These are phyloP conservation scores for Drosophila hamatofila DNA, from an alignment of 2,888 invertebrate species.

Conservation along the genomic window DNA sequence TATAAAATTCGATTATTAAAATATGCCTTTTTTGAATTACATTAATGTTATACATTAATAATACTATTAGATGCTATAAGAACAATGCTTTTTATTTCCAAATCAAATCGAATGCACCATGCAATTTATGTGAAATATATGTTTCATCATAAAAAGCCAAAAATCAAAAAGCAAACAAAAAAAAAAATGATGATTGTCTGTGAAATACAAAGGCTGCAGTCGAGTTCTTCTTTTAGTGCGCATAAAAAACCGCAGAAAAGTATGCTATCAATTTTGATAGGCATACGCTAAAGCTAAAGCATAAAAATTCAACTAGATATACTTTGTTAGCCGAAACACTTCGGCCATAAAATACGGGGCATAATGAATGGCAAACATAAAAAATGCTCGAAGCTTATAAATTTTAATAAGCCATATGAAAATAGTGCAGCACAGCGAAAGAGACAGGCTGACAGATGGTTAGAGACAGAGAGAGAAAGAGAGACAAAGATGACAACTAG, in stretches of 20 bases:
- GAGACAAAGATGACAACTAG: background rate
- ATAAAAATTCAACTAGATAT: conserved; percentile 31
- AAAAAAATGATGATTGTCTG: conserved; percentile 26
- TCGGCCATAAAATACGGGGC: conserved; percentile 41
- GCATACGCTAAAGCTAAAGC: conserved; percentile 48
- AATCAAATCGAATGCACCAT: background rate
- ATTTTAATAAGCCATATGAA: conserved; percentile 66
- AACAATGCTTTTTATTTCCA: background rate
- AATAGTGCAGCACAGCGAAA: conserved; percentile 9
- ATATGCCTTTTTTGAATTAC: background rate
- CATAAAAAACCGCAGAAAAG: conserved; percentile 39
- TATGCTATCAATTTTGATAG: conserved; percentile 68
- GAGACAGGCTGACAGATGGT: background rate
- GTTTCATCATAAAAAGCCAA: conserved; percentile 34
- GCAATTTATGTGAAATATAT: conserved; percentile 7
- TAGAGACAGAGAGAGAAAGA: background rate
- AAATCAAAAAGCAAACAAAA: conserved; percentile 6
- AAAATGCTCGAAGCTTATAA: conserved; percentile 61
- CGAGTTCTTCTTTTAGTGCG: conserved; percentile 33
- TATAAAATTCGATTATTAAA: background rate
- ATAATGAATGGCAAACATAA: conserved; percentile 57
- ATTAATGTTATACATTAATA: too few species aligned
- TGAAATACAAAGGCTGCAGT: conserved; percentile 10
- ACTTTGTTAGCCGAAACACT: conserved; percentile 35
- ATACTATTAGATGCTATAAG: background rate